Evolutionary conservation across 2,888 invertebrate genomes (phyloP).

Genomic region (Charanyca ferruginea): DNA sequence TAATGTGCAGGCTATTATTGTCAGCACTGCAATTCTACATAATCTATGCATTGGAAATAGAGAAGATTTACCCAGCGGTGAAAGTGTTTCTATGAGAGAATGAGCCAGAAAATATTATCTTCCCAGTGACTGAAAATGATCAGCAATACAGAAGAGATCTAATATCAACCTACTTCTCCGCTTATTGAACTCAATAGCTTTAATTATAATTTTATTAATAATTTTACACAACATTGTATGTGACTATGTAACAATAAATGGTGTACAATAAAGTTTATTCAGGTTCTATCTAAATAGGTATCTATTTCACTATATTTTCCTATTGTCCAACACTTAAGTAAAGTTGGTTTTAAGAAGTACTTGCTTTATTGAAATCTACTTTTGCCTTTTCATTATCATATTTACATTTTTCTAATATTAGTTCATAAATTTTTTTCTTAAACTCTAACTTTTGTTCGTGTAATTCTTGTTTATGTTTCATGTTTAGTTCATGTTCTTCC

Average conservation of each 20-base stretch:
- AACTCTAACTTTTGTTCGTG: not conserved
- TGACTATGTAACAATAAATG: too few relatives aligned
- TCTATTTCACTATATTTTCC: not conserved
- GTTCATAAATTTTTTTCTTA: not conserved
- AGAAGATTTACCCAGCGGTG: conserved; percentile 1
- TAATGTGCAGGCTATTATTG: too few relatives aligned
- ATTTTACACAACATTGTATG: too few relatives aligned
- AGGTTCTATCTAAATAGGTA: too few relatives aligned
- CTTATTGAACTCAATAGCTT: not conserved
- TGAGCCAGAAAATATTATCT: not conserved
- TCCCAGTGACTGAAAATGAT: conserved; percentile 3
- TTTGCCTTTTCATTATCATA: too few relatives aligned
- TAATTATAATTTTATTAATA: not conserved
- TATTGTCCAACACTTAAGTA: not conserved
- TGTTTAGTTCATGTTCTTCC: conserved; percentile 6
- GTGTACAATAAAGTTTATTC: too few relatives aligned
- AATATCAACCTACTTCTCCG: too few relatives aligned
- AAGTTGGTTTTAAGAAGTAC: not conserved
- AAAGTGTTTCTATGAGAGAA: not conserved
- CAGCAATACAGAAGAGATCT: conserved; percentile 4
- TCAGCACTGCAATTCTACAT: too few relatives aligned
- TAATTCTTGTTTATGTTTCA: not conserved
- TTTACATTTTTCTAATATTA: too few relatives aligned
- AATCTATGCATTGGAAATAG: too few relatives aligned
- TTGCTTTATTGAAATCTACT: too few relatives aligned